Evolutionary conservation across 2,888 invertebrate species (phyloP).

Genomic region (Phyto melanocephala): DNA sequence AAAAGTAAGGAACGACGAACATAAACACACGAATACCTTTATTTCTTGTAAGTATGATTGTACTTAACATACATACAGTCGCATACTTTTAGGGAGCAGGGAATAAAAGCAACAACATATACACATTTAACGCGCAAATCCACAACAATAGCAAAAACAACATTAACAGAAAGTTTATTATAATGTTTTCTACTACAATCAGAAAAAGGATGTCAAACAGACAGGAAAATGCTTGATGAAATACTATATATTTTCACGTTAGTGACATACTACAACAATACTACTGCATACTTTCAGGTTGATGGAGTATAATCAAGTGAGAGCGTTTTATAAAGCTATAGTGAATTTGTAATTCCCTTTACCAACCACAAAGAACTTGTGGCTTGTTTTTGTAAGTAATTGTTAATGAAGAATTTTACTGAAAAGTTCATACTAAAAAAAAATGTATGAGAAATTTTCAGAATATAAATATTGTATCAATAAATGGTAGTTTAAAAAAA

Average conservation of each 20-base stretch:
- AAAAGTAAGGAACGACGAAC: neutral
- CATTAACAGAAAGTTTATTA: slow-evolving; percentile 1
- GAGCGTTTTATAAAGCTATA: too few relatives aligned
- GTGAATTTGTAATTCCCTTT: too few relatives aligned
- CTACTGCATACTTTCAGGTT: slow-evolving; percentile 32
- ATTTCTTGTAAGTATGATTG: slow-evolving; percentile 13
- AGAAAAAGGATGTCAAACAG: slow-evolving; percentile 43
- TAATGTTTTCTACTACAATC: slow-evolving; percentile 18
- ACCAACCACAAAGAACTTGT: too few relatives aligned
- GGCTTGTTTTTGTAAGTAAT: too few relatives aligned
- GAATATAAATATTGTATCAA: too few relatives aligned
- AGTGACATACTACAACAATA: neutral
- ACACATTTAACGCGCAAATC: slow-evolving; percentile 40
- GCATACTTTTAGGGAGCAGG: slow-evolving; percentile 33
- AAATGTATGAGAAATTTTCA: too few relatives aligned
- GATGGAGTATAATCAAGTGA: neutral
- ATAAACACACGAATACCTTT: slow-evolving; percentile 30
- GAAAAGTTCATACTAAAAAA: too few relatives aligned
- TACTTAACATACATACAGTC: neutral
- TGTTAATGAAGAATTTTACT: too few relatives aligned
- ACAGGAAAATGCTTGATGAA: slow-evolving; percentile 64
- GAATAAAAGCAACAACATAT: slow-evolving; percentile 10
- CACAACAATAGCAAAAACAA: slow-evolving; percentile 37
- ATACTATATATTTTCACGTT: slow-evolving; percentile 11
- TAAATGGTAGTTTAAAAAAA: too few relatives aligned